A percentile compares a stretch with the other conserved stretches of the same genome.
These are phyloP conservation scores for Aplidium turbinatum DNA, from an alignment of 23 tunicate genomes.

Conservation along the genomic window DNA sequence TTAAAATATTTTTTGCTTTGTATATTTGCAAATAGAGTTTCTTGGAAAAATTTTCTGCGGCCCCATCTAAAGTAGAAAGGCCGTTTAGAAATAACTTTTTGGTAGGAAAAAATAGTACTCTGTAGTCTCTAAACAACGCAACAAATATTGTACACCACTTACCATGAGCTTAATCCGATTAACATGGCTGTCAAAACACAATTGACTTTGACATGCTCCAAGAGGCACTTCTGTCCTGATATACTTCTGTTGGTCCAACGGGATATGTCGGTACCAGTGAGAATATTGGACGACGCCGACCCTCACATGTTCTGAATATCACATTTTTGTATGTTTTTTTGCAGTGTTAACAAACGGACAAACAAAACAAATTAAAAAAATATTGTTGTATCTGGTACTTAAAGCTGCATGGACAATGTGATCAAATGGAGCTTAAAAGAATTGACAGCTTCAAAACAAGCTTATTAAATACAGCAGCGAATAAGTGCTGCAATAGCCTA, in stretches of 20 bases:
- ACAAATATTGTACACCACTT: neutral
- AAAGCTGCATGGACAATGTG: too few species aligned
- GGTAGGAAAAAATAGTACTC: too few species aligned
- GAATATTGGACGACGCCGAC: slow-evolving; percentile 85
- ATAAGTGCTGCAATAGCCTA: too few species aligned
- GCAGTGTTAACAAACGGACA: too few species aligned
- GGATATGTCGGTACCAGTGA: slow-evolving; percentile 46
- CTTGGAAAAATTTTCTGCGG: too few species aligned
- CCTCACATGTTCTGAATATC: slow-evolving; percentile 38
- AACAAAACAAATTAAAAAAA: neutral
- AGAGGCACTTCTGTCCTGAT: slow-evolving; percentile 66
- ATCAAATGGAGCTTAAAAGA: too few species aligned
- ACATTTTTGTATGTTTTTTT: neutral
- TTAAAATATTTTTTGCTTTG: neutral
- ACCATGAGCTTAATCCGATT: slow-evolving; percentile 44
- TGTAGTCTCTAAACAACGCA: too few species aligned
- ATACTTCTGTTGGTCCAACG: slow-evolving; percentile 30
- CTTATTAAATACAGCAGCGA: too few species aligned
- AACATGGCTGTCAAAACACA: slow-evolving; percentile 32
- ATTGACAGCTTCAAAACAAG: too few species aligned
- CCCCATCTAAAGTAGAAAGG: too few species aligned
- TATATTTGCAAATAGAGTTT: too few species aligned
- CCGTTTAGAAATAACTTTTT: too few species aligned
- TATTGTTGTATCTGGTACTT: neutral
- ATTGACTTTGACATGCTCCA: slow-evolving; percentile 19